phyloP scores from a whole-genome alignment of 2,888 invertebrate genomes.

The Perithous albicinctus region DNA sequence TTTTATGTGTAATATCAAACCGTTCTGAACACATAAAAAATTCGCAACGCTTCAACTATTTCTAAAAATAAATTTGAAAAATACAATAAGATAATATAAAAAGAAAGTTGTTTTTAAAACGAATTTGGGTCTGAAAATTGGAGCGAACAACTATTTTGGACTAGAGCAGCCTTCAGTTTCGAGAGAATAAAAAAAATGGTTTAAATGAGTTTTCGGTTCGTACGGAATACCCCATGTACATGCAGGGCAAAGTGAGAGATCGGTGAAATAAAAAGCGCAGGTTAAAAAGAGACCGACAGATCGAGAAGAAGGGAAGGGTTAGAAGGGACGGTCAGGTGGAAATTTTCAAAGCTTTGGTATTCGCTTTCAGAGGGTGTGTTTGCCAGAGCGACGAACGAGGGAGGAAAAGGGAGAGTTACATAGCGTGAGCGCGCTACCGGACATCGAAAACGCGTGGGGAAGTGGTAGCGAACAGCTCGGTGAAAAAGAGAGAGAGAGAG shows the following conservation, averaged over 20 bases:
- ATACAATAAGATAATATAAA: too few relatives aligned
- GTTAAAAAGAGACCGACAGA: conserved; percentile 42
- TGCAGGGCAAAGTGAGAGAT: conserved; percentile 55
- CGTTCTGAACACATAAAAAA: too few relatives aligned
- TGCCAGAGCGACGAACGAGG: conserved; percentile 32
- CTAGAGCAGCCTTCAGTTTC: too few relatives aligned
- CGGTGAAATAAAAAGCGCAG: conserved; percentile 31
- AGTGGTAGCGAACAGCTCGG: neutral
- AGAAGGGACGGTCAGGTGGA: conserved; percentile 74
- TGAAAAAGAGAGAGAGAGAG: conserved; percentile 17
- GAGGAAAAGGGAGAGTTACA: conserved; percentile 1
- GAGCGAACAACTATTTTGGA: too few relatives aligned
- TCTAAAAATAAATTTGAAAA: too few relatives aligned
- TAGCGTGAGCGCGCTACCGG: conserved; percentile 39
- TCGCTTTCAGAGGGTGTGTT: conserved; percentile 75
- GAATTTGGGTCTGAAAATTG: too few relatives aligned
- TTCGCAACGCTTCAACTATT: too few relatives aligned
- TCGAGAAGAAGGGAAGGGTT: conserved; percentile 31
- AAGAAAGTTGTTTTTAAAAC: too few relatives aligned
- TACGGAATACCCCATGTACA: too few relatives aligned
- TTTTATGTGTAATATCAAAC: too few relatives aligned
- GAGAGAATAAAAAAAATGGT: too few relatives aligned
- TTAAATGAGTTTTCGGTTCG: too few relatives aligned
- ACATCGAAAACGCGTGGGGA: conserved; percentile 54
- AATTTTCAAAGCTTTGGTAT: conserved; percentile 82